phyloP scores from a whole-genome alignment of 2,888 invertebrate genomes.

The Clunio marinus region DNA sequence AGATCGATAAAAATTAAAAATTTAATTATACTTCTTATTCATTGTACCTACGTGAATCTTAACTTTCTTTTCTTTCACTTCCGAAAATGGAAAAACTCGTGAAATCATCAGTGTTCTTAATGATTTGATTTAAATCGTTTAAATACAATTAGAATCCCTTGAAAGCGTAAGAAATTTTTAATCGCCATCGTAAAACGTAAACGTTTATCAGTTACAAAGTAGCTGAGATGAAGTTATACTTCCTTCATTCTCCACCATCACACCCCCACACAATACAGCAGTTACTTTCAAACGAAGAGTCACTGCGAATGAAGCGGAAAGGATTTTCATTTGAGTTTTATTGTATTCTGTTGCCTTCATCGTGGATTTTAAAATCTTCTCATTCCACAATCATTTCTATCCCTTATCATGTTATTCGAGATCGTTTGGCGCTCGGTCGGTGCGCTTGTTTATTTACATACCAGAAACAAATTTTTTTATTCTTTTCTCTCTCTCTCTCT shows the following conservation, averaged over 20 bases:
- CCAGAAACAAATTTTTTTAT: conserved; percentile 7
- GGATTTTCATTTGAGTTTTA: conserved; percentile 16
- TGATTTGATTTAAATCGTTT: conserved; percentile 16
- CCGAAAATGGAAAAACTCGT: not conserved
- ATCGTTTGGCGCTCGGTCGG: no score
- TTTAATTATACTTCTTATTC: not conserved
- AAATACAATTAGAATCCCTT: not conserved
- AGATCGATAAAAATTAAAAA: not conserved
- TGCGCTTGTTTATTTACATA: conserved; percentile 6
- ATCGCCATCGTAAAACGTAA: not conserved
- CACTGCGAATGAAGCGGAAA: not conserved
- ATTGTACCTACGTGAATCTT: no score
- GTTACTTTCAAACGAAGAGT: no score
- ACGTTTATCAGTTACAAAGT: conserved; percentile 14
- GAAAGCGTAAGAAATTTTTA: not conserved
- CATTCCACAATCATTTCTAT: not conserved
- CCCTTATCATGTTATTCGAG: not conserved
- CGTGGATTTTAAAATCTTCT: conserved; percentile 16
- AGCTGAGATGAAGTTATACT: not conserved
- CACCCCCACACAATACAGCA: no score
- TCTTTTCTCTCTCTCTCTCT: conserved; percentile 1
- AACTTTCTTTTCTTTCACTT: no score
- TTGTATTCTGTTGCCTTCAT: conserved; percentile 24
- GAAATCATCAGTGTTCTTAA: not conserved
- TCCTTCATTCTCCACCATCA: no score